Base-by-base conservation (phyloP, 2,888 invertebrate species). In the Macrophya annulata region DNA sequence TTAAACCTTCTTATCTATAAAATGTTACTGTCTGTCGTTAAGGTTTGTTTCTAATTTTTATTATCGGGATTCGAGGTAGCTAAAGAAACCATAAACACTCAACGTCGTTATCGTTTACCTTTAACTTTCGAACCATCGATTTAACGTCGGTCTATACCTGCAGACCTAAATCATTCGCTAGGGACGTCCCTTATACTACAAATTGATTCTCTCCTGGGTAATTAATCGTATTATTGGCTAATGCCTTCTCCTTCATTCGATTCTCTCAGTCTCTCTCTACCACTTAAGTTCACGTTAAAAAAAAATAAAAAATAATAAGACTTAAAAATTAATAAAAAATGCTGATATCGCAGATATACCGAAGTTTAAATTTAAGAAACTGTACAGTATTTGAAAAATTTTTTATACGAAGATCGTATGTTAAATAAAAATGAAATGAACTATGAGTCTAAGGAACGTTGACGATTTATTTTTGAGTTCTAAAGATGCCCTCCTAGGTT, bases 211-310 rank as follows among this genome's bases (percentile, higher is more conserved):
- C 17, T 25, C 31, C 51, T 31, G 31, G 31, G 37, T 77, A 77
- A 77, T 77, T 77, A 77, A 77, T 77, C 55, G 25, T 31, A 51
- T 77, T 55, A 77, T 77, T 55, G 55, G 31, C 76, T n/a, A 55
- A 51, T 37, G 31, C 76, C 48, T 10, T 8, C 48, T 48, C 15
- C 25, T 51, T 51, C 31, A 37, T 31, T 77, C 4, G 55, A 15
- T 15, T 2, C 71, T 43, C 21, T n/a, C 62, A n/a, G n/a, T n/a
- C 40, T n/a, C 1, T 15, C 71, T 40, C 71, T 37, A 43, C 43
- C 15, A 43, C 45, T 45, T 74, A 2, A 45, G 4, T 74, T 21
- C 0, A 8, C 17, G 43, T n/a, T 8, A 3, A 8, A n/a, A 15
- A 74, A 40, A 74, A 74, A 12, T 21, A 17, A 8, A 74, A 74